A percentile compares a stretch with the other conserved stretches of the same genome.
phyloP scores from a whole-genome alignment of 2,888 invertebrate species.

The Machimus rusticus region DNA sequence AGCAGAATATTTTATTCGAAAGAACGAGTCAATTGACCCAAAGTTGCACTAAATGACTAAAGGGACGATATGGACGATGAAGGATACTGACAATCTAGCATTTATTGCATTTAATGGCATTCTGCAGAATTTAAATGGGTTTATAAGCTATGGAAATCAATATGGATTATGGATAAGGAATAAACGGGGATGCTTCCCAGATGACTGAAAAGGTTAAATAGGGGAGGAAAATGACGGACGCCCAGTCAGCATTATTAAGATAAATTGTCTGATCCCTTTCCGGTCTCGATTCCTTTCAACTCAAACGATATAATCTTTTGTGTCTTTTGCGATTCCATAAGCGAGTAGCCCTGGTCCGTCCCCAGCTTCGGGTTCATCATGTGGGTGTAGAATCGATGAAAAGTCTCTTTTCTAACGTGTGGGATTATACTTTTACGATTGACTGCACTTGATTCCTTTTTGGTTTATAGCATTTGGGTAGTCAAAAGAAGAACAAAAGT shows the following conservation, averaged over 20 bases:
- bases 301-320: neutral
- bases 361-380: neutral
- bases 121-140: neutral
- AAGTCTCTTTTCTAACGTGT: constrained; percentile 1
- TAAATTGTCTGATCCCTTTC: constrained; percentile 21
- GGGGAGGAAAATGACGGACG: constrained; percentile 17
- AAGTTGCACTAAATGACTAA: neutral
- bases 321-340: neutral
- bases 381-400: constrained; percentile 11
- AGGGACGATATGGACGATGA: neutral
- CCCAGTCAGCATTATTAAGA: constrained; percentile 22
- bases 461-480: neutral
- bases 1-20: neutral
- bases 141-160: neutral
- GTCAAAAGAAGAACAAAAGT: constrained; percentile 20
- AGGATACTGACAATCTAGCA: neutral
- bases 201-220: neutral
- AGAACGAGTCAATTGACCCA: neutral
- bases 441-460: constrained; percentile 23
- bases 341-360: neutral
- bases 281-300: neutral
- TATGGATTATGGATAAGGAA: neutral
- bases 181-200: neutral
- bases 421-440: constrained; percentile 15
- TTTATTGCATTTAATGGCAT: neutral